Conservation (phyloP, 2,797 vertebrate genomes). For the Antrozous pallidus region DNA sequence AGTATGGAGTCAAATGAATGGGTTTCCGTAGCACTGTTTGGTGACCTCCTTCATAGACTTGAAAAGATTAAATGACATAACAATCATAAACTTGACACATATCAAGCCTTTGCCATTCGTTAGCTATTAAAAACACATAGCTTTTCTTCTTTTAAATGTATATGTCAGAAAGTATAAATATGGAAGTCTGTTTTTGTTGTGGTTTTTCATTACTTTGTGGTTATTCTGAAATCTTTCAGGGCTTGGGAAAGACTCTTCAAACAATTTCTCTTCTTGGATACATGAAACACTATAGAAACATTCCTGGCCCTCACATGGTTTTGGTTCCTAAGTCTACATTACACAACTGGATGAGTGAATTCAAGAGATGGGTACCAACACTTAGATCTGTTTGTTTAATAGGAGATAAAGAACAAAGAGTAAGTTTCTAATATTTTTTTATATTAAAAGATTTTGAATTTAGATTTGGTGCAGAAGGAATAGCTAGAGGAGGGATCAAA, state of each 20-base stretch:
- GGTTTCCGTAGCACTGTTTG: not conserved
- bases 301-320: slow-evolving; percentile 98
- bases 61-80: not conserved
- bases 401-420: slow-evolving; percentile 94
- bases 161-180: not conserved
- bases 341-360: slow-evolving; percentile 99
- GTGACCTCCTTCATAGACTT: not conserved
- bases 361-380: slow-evolving; percentile 98
- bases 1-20: not conserved
- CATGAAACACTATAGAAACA: slow-evolving; percentile 99
- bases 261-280: slow-evolving; percentile 98
- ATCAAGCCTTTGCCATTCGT: not conserved
- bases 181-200: not conserved
- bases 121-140: not conserved
- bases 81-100: not conserved
- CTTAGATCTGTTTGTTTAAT: slow-evolving; percentile 96
- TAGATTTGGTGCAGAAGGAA: not conserved
- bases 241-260: slow-evolving; percentile 97
- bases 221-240: slow-evolving; percentile 82
- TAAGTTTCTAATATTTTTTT: slow-evolving; percentile 78
- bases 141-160: not conserved
- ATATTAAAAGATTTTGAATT: not conserved
- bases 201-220: slow-evolving; percentile 8
- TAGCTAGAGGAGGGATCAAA: not conserved
- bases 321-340: slow-evolving; percentile 98